phyloP scores from a whole-genome alignment of 2,797 vertebrate species.

The Lycodopsis pacificus region DNA sequence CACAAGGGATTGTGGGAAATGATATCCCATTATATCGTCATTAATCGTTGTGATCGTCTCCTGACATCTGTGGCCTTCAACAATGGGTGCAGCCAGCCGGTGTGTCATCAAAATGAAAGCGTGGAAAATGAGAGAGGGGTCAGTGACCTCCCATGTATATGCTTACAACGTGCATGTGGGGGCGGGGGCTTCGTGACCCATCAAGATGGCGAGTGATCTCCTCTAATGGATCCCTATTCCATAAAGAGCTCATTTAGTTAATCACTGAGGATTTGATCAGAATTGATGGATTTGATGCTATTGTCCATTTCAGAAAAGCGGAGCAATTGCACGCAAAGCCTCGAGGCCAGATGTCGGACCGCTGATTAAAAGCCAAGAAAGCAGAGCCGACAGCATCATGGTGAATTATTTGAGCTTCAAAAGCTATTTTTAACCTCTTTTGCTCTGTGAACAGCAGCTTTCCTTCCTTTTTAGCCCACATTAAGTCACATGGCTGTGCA shows the following conservation, averaged over 20 bases:
- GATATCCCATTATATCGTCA: constrained; percentile 8
- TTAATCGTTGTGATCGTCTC: constrained; percentile 47
- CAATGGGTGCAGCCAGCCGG: background rate
- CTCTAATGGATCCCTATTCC: constrained; percentile 64
- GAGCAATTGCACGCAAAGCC: constrained; percentile 53
- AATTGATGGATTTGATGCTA: constrained; percentile 56
- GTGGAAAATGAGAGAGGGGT: constrained; percentile 30
- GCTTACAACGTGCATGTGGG: constrained; percentile 5
- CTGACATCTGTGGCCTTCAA: constrained; percentile 32
- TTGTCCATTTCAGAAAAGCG: constrained; percentile 59
- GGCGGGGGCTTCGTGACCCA: constrained; percentile 27
- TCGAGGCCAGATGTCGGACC: constrained; percentile 49
- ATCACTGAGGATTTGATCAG: constrained; percentile 68
- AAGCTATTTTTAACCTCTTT: constrained; percentile 31
- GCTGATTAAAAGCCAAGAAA: constrained; percentile 49
- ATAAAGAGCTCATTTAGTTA: constrained; percentile 70
- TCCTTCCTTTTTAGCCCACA: constrained; percentile 3
- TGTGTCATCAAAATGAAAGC: constrained; percentile 30
- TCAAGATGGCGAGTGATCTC: constrained; percentile 45
- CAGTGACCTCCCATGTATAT: constrained; percentile 12
- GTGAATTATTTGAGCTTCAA: constrained; percentile 26
- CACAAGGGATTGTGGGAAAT: background rate
- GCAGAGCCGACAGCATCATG: constrained; percentile 39
- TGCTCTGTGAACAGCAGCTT: background rate
- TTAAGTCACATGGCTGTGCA: constrained; percentile 1